These are phyloP conservation scores for Antheraea yamamai DNA, from an alignment of 2,888 invertebrate genomes.

Conservation along the genomic window DNA sequence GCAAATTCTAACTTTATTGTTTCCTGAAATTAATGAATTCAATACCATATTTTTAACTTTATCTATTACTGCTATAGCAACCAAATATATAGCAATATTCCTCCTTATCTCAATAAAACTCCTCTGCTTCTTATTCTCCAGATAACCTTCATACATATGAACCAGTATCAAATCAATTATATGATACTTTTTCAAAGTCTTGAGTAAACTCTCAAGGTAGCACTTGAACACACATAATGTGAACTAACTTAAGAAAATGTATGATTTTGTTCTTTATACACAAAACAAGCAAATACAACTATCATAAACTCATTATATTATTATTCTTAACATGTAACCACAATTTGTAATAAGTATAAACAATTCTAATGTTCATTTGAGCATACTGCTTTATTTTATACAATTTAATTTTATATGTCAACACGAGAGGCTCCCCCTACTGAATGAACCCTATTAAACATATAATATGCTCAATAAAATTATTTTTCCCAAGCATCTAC, in stretches of 20 bases:
- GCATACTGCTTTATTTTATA: no score
- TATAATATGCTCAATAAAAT: neutral
- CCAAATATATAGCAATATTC: neutral
- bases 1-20: constrained; percentile 81
- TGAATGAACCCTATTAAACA: no score
- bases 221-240: neutral
- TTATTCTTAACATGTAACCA: no score
- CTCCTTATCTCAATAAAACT: no score
- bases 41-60: neutral
- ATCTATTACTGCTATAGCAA: neutral
- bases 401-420: no score
- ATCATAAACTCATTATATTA: no score
- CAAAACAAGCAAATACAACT: no score
- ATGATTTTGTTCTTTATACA: neutral
- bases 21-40: constrained; percentile 59
- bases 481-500: neutral
- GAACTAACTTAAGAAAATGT: neutral
- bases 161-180: neutral
- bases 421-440: no score
- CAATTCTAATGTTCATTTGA: no score
- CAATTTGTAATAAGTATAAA: no score
- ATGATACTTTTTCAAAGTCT: neutral
- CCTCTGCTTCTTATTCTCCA: no score
- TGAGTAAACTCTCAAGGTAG: neutral
- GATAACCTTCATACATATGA: neutral